Base-by-base conservation (phyloP, 2,888 invertebrate genomes). In the Drosophila siamana region DNA sequence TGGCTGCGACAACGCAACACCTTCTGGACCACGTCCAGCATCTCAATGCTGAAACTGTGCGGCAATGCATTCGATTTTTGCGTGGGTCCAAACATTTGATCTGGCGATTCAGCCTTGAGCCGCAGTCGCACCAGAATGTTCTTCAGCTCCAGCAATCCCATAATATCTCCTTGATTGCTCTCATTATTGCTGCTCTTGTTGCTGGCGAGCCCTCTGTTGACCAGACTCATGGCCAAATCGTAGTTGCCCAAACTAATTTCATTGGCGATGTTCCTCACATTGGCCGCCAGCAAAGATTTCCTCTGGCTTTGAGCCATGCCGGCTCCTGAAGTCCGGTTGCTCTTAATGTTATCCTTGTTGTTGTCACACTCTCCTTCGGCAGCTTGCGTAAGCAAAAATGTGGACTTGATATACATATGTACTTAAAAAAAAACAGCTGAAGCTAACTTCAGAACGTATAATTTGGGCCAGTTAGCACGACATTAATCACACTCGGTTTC, bases 21-120 rank as follows among this genome's bases (percentile, higher is more conserved):
- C 80, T 90, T 94, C 89, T 93, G 94, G 11, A 94, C 94, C 5
- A 96, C 94, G 55, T 95, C 95, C 16, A 95, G 81, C 90, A 98
- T 97, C 11, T 97, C 97, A 43, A 93, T 90, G 0, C 95, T 95
- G 90, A 95, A 97, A 96, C 96, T 13, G 90, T 91, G 30, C 4
- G 78, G 78, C 43, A 78, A 36, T 0, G 73, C 74, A 36, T 64
- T 48, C 9, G 82, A 81, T 22, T 85, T 75, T 0, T 4, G 24
- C 0, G 82, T 82, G 2, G 82, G 82, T 1, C 82, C 82, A 13
- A 81, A 43, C 5, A 56, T 28, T 30, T 59, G 40, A 5, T 60
- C 50, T 16, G 73, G 48, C 2, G 46, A 56, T 2, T 77, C 74
- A 22, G 43, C 33, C n/a, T 60, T 70, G 2, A 88, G 38, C 0